Conservation (phyloP, 2,113 vertebrate species). For the Macquaria australasica region DNA sequence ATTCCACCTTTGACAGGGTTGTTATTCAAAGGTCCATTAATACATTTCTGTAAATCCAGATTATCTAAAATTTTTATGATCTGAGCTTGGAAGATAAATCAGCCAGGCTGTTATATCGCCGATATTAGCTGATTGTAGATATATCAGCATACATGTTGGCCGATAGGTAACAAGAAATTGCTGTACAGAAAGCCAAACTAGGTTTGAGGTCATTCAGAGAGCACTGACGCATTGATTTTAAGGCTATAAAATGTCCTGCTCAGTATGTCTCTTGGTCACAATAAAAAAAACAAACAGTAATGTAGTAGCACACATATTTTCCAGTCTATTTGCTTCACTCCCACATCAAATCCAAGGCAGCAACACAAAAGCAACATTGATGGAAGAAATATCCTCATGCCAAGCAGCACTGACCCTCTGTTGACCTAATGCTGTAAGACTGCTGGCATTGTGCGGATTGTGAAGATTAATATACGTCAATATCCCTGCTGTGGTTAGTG, state of each 20-base stretch:
- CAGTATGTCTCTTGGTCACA: not conserved
- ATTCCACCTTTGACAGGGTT: too few relatives aligned
- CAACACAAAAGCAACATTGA: slow-evolving; percentile 81
- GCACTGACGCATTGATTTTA: not conserved
- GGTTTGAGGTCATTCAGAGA: not conserved
- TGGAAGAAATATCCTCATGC: slow-evolving; percentile 54
- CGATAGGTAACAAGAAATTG: too few relatives aligned
- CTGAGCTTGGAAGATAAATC: too few relatives aligned
- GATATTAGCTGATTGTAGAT: not conserved
- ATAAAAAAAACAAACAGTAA: not conserved
- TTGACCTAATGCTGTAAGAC: slow-evolving; percentile 56
- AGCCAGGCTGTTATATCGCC: not conserved
- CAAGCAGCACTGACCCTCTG: slow-evolving; percentile 39
- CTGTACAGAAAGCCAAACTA: too few relatives aligned
- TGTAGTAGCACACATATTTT: slow-evolving; percentile 54
- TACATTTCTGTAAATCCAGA: too few relatives aligned
- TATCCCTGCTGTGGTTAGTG: not conserved
- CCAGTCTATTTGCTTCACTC: slow-evolving; percentile 55
- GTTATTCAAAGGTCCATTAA: too few relatives aligned
- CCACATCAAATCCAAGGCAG: slow-evolving; percentile 60
- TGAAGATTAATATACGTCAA: slow-evolving; percentile 21
- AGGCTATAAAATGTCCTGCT: too few relatives aligned
- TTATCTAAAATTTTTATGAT: too few relatives aligned
- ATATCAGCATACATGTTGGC: not conserved
- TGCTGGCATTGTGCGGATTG: slow-evolving; percentile 52